Percentiles rank a stretch among this genome's conserved stretches.
These are phyloP conservation scores for Columba janthina DNA, from an alignment of 2,113 vertebrate species.

Conservation along the genomic window DNA sequence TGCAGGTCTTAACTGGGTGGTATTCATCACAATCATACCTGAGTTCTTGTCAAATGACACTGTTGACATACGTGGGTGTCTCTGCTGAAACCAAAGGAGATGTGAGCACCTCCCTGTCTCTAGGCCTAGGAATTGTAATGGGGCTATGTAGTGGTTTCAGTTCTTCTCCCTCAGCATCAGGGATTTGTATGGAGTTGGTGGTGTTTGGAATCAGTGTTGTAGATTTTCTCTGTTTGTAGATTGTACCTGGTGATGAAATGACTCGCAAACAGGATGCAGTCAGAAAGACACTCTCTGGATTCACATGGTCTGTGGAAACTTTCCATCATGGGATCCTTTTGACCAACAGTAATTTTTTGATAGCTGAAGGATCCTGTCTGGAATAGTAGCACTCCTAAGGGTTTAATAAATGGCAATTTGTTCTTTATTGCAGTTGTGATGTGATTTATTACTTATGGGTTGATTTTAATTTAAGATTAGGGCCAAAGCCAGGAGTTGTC, in stretches of 20 bases:
- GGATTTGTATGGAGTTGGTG: not conserved
- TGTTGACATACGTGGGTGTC: rapidly evolving
- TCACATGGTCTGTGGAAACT: not conserved
- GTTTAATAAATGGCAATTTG: not conserved
- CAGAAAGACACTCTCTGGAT: not conserved
- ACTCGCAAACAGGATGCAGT: not conserved
- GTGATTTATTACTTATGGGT: not conserved
- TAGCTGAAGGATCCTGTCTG: not conserved
- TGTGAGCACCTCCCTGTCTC: not conserved
- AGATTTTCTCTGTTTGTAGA: not conserved
- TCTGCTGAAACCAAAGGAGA: not conserved
- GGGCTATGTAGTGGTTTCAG: rapidly evolving
- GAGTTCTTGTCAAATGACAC: not conserved
- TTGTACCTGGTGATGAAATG: not conserved
- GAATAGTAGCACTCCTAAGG: not conserved
- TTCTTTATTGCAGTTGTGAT: not conserved
- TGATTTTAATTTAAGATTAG: not conserved
- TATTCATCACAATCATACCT: not conserved
- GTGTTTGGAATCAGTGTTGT: not conserved
- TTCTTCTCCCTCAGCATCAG: not conserved
- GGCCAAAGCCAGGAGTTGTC: not conserved
- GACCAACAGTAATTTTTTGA: not conserved
- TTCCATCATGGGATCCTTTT: not conserved
- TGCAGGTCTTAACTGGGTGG: not conserved
- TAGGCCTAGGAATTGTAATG: not conserved